A percentile compares a stretch with the other conserved stretches of the same genome.
These are phyloP conservation scores for Numenius arquata DNA, from an alignment of 2,113 vertebrate genomes.

Conservation along the genomic window DNA sequence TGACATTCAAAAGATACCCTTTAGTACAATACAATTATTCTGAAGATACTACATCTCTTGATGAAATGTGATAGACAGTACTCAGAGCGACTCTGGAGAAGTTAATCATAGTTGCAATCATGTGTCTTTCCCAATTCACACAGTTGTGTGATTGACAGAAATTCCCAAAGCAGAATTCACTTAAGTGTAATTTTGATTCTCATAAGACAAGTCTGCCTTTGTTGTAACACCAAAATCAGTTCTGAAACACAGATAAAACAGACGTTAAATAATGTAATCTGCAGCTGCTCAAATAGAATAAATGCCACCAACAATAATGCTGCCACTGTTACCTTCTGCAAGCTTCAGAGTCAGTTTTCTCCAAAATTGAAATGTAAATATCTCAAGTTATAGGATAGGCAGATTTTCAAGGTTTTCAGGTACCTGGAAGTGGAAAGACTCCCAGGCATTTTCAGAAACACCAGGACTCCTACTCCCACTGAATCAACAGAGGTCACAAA, in stretches of 20 bases:
- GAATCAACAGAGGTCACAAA: not conserved
- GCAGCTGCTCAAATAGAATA: constrained; percentile 22
- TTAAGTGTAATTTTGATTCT: constrained; percentile 64
- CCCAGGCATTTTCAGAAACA: not conserved
- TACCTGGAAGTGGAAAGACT: not conserved
- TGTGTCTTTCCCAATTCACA: constrained; percentile 10
- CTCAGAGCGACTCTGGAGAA: not conserved
- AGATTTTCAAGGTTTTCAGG: not conserved
- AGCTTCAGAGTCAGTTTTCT: not conserved
- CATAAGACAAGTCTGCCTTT: constrained; percentile 53
- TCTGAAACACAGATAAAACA: constrained; percentile 62
- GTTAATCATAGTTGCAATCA: constrained; percentile 36
- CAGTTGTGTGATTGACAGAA: constrained; percentile 57
- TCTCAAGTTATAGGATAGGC: not conserved
- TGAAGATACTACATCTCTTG: not conserved
- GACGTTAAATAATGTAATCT: constrained; percentile 57
- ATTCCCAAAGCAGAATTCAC: constrained; percentile 58
- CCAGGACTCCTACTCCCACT: not conserved
- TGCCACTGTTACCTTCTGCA: not conserved
- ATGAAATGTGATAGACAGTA: not conserved
- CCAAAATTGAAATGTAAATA: not conserved
- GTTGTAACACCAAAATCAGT: constrained; percentile 51
- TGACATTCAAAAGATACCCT: not conserved
- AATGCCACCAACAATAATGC: constrained; percentile 22
- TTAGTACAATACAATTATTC: constrained; percentile 15